Percentiles rank a stretch among this genome's conserved stretches.
Evolutionary conservation across 2,797 vertebrate genomes (phyloP).

Genomic region (Pipistrellus pipistrellus): DNA sequence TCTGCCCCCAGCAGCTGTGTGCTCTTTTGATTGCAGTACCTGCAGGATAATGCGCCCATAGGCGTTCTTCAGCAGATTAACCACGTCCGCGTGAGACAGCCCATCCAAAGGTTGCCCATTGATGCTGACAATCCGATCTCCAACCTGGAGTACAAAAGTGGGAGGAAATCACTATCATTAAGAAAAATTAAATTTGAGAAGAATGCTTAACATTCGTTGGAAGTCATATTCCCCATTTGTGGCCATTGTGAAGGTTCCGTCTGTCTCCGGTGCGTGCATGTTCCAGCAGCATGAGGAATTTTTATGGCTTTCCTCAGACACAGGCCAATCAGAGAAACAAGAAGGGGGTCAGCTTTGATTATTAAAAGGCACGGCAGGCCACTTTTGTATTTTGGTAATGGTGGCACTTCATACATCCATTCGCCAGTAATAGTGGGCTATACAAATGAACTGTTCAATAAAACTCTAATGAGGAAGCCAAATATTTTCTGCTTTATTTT

Average conservation of each 20-base stretch:
- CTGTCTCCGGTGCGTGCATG: slow-evolving; percentile 53
- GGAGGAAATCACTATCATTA: slow-evolving; percentile 88
- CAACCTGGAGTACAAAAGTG: slow-evolving; percentile 92
- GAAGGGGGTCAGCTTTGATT: slow-evolving; percentile 64
- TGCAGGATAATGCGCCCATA: slow-evolving; percentile 94
- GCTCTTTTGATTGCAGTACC: slow-evolving; percentile 89
- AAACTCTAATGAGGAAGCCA: slow-evolving; percentile 38
- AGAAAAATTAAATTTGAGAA: slow-evolving; percentile 88
- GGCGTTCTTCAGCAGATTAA: slow-evolving; percentile 96
- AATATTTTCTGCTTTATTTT: slow-evolving; percentile 61
- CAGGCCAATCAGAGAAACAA: slow-evolving; percentile 73
- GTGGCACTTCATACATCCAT: background rate
- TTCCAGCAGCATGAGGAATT: slow-evolving; percentile 55
- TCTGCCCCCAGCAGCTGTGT: slow-evolving; percentile 87
- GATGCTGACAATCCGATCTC: slow-evolving; percentile 97
- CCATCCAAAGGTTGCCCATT: slow-evolving; percentile 94
- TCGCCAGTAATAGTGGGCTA: background rate
- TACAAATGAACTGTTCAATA: slow-evolving; percentile 58
- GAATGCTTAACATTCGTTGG: slow-evolving; percentile 84
- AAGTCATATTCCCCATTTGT: slow-evolving; percentile 80
- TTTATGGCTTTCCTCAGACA: slow-evolving; percentile 58
- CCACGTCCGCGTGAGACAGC: slow-evolving; percentile 94
- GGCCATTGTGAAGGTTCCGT: slow-evolving; percentile 76
- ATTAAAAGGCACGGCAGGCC: slow-evolving; percentile 47
- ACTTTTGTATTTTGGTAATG: slow-evolving; percentile 62